phyloP scores from a whole-genome alignment of 2,888 invertebrate genomes.

The Crepidodera aurea region DNA sequence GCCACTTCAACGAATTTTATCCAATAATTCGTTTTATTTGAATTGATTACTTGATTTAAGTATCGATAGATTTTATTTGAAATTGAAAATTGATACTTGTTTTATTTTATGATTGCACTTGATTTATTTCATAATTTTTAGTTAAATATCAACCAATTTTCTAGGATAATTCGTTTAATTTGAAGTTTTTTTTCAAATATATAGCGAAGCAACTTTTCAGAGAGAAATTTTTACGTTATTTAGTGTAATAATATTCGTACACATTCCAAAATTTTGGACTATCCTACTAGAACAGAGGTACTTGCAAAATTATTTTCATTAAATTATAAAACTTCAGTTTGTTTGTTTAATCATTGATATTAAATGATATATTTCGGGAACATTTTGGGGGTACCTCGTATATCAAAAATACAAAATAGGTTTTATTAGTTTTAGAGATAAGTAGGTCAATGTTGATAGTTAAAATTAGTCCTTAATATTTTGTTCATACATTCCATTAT shows the following conservation, averaged over 20 bases:
- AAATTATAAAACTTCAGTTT: not conserved
- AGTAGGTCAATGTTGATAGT: conserved; percentile 34
- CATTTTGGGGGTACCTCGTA: conserved; percentile 6
- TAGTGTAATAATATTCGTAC: conserved; percentile 13
- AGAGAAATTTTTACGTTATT: conserved; percentile 13
- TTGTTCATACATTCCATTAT: conserved; percentile 46
- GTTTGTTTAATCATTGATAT: too few species aligned
- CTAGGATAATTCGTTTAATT: too few species aligned
- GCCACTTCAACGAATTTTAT: too few species aligned
- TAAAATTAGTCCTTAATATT: conserved; percentile 41
- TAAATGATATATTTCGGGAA: too few species aligned
- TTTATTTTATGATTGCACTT: too few species aligned
- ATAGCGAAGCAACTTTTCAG: not conserved
- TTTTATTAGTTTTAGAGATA: conserved; percentile 10
- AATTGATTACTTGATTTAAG: too few species aligned
- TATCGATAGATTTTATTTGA: too few species aligned
- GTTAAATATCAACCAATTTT: too few species aligned
- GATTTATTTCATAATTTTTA: too few species aligned
- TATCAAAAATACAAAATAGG: conserved; percentile 12
- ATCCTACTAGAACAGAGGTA: not conserved
- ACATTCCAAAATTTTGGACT: conserved; percentile 13
- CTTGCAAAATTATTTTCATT: not conserved
- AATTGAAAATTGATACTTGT: too few species aligned
- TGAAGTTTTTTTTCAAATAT: too few species aligned
- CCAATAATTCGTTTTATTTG: too few species aligned